These are phyloP conservation scores for Acrobasis suavella DNA, from an alignment of 2,888 invertebrate species.

Conservation along the genomic window DNA sequence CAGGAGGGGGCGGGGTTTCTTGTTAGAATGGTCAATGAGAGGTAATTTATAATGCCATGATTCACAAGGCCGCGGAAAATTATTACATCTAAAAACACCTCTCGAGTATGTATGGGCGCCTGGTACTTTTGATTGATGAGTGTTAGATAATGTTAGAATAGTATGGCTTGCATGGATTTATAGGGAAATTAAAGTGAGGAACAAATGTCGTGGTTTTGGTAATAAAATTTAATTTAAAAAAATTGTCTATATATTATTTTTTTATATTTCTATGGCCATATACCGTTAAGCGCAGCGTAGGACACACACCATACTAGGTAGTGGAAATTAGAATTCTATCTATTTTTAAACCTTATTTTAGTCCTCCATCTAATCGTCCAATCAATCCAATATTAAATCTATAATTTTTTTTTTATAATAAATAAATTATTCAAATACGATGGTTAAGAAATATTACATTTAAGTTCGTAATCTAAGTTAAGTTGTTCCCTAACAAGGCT, in stretches of 20 bases:
- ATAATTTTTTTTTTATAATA: too few relatives aligned
- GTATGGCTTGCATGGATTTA: slow-evolving; percentile 21
- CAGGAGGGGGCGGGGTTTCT: slow-evolving; percentile 30
- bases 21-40: slow-evolving; percentile 30
- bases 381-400: too few relatives aligned
- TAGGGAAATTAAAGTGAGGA: slow-evolving; percentile 26
- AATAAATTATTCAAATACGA: too few relatives aligned
- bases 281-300: too few relatives aligned
- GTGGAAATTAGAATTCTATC: too few relatives aligned
- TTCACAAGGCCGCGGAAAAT: slow-evolving; percentile 49
- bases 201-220: not conserved
- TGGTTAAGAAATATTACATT: too few relatives aligned
- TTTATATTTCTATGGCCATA: too few relatives aligned
- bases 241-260: too few relatives aligned
- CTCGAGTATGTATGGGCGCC: slow-evolving; percentile 41
- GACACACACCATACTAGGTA: too few relatives aligned
- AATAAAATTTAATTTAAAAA: too few relatives aligned
- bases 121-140: slow-evolving; percentile 52
- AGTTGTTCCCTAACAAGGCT: slow-evolving; percentile 6
- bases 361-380: too few relatives aligned
- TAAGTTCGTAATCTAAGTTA: not conserved
- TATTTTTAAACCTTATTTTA: too few relatives aligned
- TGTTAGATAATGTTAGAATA: slow-evolving; percentile 37
- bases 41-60: slow-evolving; percentile 42
- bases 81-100: slow-evolving; percentile 39